Evolutionary conservation across 2,888 invertebrate species (phyloP), one percentile per base, ranked within the genome.

Genomic region (Platycheirus rosarum): DNA sequence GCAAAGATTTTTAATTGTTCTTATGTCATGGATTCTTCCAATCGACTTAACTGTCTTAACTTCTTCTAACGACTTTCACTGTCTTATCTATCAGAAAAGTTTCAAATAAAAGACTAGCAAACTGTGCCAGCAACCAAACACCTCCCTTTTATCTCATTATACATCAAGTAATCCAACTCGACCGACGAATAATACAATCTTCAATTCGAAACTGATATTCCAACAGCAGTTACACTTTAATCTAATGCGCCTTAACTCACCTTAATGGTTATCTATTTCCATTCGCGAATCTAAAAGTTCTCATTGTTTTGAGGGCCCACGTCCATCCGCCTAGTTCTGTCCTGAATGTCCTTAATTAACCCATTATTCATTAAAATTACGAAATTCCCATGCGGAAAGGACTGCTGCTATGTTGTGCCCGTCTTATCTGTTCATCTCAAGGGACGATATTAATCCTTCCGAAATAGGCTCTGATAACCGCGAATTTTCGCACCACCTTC

Each of bases 311-410:
- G 9, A 55, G 9, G 11, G 51, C 37, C 62, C 68, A 48, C 66
- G 82, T 82, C 76, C 71, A 82, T 82, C 66, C 57, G 29, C 53
- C 32, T 44, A 20, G 44, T 16, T 13, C 1, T 9, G 0, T 26
- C 0, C 20, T 57, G 37, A 65, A 60, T 70, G 16, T 71, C 79
- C 88, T 87, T 89, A 89, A 89, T 89, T 89, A 89, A 88, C 89
- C 88, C 87, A 89, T 89, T 89, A 89, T 88, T 89, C 89, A 89
- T 88, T 86, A 86, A 74, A 86, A 87, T 85, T 87, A 88, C 87
- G 44, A 77, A 82, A 77, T 77, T 82, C 71, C 71, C 71, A 71
- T 71, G 68, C 44, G 55, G 49, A 37, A 35, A 8, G 37, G 2
- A 20, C 20, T 46, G n/a, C 2, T n/a, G 49, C 57, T 48, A 4